Evolutionary conservation across 1,140 invertebrate genomes (phyloP), one percentile per base, ranked within the genome.

Genomic region (Macrocentrus cingulum): DNA sequence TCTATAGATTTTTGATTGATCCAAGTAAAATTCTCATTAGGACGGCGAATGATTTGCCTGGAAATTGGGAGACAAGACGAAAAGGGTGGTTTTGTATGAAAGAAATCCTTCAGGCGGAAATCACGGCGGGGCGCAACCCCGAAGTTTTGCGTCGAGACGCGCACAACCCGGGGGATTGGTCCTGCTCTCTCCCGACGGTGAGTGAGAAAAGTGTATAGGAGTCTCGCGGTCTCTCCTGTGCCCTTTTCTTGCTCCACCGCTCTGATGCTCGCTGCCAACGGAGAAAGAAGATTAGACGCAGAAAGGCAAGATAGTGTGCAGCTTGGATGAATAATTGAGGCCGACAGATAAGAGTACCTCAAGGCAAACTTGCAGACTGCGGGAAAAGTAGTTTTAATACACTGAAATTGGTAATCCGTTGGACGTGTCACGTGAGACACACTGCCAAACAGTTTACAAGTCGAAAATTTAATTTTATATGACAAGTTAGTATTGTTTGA

Each of bases 71-170:
- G 49, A 9, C 32, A 32, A 29, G 25, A 51, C 16, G 19, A 13
- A 34, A 18, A n/a, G 25, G 25, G 23, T 15, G 7, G 18, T 15
- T n/a, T 7, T 2, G 49, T 51, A 36, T 51, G 49, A 51, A 51
- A 51, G 49, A 51, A 51, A 51, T 51, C 32, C 32, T 51, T 51
- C 32, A 51, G 49, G 49, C 49, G 49, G 49, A 51, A 51, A 51
- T 51, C 32, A 29, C 49, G 49, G 37, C 49, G 49, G 32, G 49
- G 34, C 49, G 34, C 49, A 51, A 51, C 49, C 46, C 19, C 49
- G 49, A 51, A 51, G 49, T 51, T 51, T 51, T 34, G 36, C 32
- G 32, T 51, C 49, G 49, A 51, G 49, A 51, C 46, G 9, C 23
- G 13, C 16, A 16, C 16, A 46, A 13, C 49, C 49, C 49, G 22